A percentile compares a stretch with the other conserved stretches of the same genome.
Evolutionary conservation across 2,113 vertebrate genomes (phyloP).

Genomic region (Mystacornis crossleyi): DNA sequence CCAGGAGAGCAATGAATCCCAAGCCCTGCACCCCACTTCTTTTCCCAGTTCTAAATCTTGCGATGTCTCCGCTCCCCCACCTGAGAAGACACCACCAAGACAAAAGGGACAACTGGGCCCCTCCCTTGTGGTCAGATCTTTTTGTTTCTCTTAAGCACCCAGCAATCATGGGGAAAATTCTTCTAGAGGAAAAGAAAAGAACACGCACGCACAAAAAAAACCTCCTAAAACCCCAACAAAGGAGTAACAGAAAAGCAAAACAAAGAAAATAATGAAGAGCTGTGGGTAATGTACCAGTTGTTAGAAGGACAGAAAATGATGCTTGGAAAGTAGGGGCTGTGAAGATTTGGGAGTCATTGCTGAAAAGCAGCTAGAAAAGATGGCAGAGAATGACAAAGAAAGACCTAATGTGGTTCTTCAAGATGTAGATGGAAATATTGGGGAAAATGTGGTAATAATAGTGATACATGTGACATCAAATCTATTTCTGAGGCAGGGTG

Average conservation of each 20-base stretch:
- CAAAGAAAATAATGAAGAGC: background rate
- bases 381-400: background rate
- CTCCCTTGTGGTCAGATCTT: too few species aligned
- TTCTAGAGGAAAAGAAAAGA: too few species aligned
- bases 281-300: background rate
- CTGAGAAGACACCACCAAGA: too few species aligned
- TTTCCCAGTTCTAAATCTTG: too few species aligned
- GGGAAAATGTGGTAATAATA: background rate
- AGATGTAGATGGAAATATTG: background rate
- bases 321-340: background rate
- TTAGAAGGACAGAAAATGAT: background rate
- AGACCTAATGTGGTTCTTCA: background rate
- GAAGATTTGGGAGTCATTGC: background rate
- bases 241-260: background rate
- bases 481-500: background rate
- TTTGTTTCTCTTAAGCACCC: too few species aligned
- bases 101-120: too few species aligned
- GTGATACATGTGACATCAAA: accelerated
- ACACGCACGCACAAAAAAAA: too few species aligned
- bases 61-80: too few species aligned
- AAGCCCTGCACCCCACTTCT: too few species aligned
- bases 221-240: too few species aligned
- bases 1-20: too few species aligned
- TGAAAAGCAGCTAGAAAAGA: background rate
- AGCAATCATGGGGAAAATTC: too few species aligned